These are phyloP conservation scores for Temnothorax ravouxi DNA, from an alignment of 2,888 invertebrate species.

Conservation along the genomic window DNA sequence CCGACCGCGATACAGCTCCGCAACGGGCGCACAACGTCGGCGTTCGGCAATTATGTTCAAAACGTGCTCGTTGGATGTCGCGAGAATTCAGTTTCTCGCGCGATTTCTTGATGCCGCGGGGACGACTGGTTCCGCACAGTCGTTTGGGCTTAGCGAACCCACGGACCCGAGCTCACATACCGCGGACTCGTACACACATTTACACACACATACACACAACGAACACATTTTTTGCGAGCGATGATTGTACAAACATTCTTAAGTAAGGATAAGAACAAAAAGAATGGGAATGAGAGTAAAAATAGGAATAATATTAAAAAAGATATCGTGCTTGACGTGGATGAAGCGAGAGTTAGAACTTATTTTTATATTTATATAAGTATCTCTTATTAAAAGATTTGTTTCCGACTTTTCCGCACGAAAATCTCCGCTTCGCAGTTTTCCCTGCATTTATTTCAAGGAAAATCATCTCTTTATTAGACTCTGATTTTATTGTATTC, in stretches of 20 bases:
- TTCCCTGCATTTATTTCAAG: not conserved
- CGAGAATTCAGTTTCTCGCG: not conserved
- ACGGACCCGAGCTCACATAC: not conserved
- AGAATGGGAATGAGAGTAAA: not conserved
- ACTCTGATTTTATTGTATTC: conserved; percentile 21
- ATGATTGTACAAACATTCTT: not conserved
- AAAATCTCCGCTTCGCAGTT: not conserved
- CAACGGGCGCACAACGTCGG: no score
- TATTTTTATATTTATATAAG: not conserved
- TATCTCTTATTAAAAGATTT: not conserved
- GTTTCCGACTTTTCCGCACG: not conserved
- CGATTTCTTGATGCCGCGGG: not conserved
- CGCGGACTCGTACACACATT: not conserved
- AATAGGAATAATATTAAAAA: not conserved
- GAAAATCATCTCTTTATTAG: conserved; percentile 17
- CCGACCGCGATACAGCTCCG: not conserved
- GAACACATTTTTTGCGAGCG: not conserved
- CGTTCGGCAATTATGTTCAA: not conserved
- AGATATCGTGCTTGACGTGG: not conserved
- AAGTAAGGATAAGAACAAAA: not conserved
- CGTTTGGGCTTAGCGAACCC: not conserved
- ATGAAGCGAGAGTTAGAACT: not conserved
- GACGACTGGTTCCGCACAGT: not conserved
- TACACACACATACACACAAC: not conserved
- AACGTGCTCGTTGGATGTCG: not conserved